phyloP scores from a whole-genome alignment of 2,113 vertebrate species.

The Cepphus grylle region DNA sequence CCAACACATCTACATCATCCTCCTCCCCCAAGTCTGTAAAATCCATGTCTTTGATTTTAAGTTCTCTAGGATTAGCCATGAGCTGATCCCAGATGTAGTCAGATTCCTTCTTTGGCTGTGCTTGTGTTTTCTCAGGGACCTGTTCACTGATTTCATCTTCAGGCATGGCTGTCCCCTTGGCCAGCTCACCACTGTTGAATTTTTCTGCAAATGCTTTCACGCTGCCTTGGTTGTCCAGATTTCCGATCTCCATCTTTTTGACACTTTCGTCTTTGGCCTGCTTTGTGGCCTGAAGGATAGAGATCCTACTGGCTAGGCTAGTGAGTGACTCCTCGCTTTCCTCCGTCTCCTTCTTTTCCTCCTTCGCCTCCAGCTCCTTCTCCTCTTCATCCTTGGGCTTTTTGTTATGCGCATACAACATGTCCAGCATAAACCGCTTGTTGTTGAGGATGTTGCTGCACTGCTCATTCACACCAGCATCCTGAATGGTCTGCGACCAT shows the following conservation, averaged over 20 bases:
- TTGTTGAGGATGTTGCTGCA: conserved; percentile 89
- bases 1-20: conserved; percentile 90
- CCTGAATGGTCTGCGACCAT: conserved; percentile 81
- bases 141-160: conserved; percentile 79
- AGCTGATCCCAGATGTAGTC: conserved; percentile 99
- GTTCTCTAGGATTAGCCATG: conserved; percentile 89
- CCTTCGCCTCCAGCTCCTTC: conserved; percentile 75
- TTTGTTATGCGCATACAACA: conserved; percentile 91
- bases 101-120: conserved; percentile 83
- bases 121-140: conserved; percentile 60
- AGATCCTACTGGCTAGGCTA: conserved; percentile 87
- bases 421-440: conserved; percentile 96
- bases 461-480: conserved; percentile 82
- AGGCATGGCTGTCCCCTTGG: conserved; percentile 75
- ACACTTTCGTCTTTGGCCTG: conserved; percentile 83
- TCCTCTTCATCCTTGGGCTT: conserved; percentile 76
- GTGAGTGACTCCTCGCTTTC: conserved; percentile 77
- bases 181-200: conserved; percentile 85
- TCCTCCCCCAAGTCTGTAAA: conserved; percentile 95
- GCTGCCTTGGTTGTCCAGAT: conserved; percentile 88
- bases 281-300: conserved; percentile 86
- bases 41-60: conserved; percentile 97
- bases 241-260: conserved; percentile 84
- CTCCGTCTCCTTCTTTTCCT: conserved; percentile 73
- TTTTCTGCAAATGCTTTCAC: conserved; percentile 89